A percentile compares a stretch with the other conserved stretches of the same genome.
Evolutionary conservation across 1,140 invertebrate species (phyloP).

Genomic region (Leptoteleia sp.): DNA sequence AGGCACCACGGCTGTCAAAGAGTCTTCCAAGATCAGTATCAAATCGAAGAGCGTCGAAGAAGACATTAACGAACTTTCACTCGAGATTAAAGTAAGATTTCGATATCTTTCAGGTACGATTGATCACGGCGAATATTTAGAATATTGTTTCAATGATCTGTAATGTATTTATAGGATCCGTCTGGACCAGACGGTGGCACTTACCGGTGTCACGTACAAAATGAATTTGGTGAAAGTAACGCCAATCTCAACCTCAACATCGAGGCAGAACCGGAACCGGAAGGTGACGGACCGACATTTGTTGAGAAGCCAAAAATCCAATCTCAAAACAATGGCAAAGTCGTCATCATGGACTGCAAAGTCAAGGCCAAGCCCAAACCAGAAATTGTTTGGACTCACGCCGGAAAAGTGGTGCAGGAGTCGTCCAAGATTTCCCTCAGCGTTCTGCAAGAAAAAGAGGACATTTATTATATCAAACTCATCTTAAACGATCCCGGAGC

Average conservation of each 20-base stretch:
- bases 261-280: constrained; percentile 94
- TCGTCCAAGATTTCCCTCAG: constrained; percentile 89
- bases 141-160: too few relatives aligned
- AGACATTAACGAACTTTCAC: constrained; percentile 93
- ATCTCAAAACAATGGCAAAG: constrained; percentile 96
- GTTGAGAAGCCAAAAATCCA: constrained; percentile 97
- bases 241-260: constrained; percentile 99
- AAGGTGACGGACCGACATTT: constrained; percentile 98
- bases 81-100: constrained; percentile 90
- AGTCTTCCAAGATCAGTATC: constrained; percentile 93
- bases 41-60: constrained; percentile 88
- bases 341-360: constrained; percentile 98
- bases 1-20: constrained; percentile 91
- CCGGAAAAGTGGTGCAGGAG: constrained; percentile 89
- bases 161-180: constrained; percentile 89
- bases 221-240: constrained; percentile 98
- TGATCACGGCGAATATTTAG: too few relatives aligned
- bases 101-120: background rate
- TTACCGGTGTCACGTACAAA: constrained; percentile 98
- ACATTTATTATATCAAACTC: constrained; percentile 94
- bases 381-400: constrained; percentile 95
- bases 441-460: constrained; percentile 88
- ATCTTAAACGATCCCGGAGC: constrained; percentile 95
- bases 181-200: constrained; percentile 96
- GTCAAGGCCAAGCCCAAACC: constrained; percentile 97